Evolutionary conservation across 2,888 invertebrate species (phyloP).

Genomic region (Chymomyza procnemis): DNA sequence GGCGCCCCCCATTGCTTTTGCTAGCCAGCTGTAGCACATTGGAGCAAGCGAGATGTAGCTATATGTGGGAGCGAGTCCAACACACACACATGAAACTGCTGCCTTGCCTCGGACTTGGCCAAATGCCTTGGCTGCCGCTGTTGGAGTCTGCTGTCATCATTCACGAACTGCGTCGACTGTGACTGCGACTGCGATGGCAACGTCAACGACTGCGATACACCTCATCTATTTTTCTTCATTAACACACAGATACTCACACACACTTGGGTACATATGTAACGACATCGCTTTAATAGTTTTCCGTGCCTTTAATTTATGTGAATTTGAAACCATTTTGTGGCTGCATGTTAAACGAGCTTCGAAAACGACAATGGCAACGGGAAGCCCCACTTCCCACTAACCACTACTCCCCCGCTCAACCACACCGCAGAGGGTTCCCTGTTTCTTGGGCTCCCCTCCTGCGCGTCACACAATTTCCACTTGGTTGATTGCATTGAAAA

Average conservation of each 20-base stretch:
- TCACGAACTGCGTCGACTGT: background rate
- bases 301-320: constrained; percentile 67
- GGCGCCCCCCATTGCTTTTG: constrained; percentile 48
- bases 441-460: background rate
- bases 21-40: constrained; percentile 18
- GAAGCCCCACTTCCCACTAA: background rate
- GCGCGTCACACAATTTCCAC: background rate
- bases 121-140: constrained; percentile 1
- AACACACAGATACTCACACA: constrained; percentile 33
- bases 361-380: background rate
- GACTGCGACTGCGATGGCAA: background rate
- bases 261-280: constrained; percentile 19
- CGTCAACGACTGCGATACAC: background rate
- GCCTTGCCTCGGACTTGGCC: constrained; percentile 10
- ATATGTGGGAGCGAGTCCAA: background rate
- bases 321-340: constrained; percentile 55
- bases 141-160: constrained; percentile 1
- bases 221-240: constrained; percentile 60
- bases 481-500: constrained; percentile 48
- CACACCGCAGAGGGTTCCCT: background rate
- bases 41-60: background rate
- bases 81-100: constrained; percentile 43
- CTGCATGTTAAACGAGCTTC: background rate
- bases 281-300: constrained; percentile 64
- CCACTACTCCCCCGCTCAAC: constrained; percentile 1